Percentiles rank a stretch among this genome's conserved stretches.
These are phyloP conservation scores for Autographa pulchrina DNA, from an alignment of 2,888 invertebrate genomes.

Conservation along the genomic window DNA sequence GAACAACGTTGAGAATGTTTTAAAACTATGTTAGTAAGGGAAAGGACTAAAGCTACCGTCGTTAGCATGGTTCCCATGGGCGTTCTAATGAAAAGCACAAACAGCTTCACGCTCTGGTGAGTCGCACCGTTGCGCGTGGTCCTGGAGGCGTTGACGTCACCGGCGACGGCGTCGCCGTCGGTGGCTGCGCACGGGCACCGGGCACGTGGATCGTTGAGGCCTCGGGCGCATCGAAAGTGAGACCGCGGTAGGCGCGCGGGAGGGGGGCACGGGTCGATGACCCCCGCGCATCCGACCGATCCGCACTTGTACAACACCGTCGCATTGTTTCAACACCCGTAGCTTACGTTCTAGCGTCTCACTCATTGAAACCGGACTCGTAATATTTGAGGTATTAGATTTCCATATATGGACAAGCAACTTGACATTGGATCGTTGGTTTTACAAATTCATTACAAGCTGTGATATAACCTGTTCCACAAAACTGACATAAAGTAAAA, in stretches of 20 bases:
- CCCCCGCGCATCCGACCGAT: constrained; percentile 85
- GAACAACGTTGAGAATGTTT: constrained; percentile 20
- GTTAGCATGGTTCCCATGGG: constrained; percentile 79
- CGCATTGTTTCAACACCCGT: constrained; percentile 84
- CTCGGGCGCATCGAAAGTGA: constrained; percentile 87
- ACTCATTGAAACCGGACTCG: constrained; percentile 68
- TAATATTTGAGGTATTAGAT: constrained; percentile 60
- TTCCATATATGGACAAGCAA: constrained; percentile 54
- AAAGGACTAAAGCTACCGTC: constrained; percentile 63
- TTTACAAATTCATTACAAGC: constrained; percentile 36
- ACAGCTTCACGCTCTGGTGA: constrained; percentile 77
- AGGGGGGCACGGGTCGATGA: constrained; percentile 77
- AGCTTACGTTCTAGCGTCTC: constrained; percentile 67
- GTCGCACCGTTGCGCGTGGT: constrained; percentile 74
- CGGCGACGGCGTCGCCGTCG: constrained; percentile 73
- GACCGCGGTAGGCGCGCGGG: constrained; percentile 75
- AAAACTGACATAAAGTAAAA: constrained; percentile 24
- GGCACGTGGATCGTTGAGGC: constrained; percentile 84
- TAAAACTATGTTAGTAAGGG: constrained; percentile 67
- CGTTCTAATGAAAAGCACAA: constrained; percentile 80
- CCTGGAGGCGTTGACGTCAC: constrained; percentile 83
- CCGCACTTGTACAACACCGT: constrained; percentile 85
- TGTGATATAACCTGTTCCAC: constrained; percentile 14
- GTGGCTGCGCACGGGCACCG: constrained; percentile 81
- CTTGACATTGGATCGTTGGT: constrained; percentile 49